Evolutionary conservation across 2,888 invertebrate species (phyloP), one percentile per base, ranked within the genome.

Genomic region (Epinotia bilunana): DNA sequence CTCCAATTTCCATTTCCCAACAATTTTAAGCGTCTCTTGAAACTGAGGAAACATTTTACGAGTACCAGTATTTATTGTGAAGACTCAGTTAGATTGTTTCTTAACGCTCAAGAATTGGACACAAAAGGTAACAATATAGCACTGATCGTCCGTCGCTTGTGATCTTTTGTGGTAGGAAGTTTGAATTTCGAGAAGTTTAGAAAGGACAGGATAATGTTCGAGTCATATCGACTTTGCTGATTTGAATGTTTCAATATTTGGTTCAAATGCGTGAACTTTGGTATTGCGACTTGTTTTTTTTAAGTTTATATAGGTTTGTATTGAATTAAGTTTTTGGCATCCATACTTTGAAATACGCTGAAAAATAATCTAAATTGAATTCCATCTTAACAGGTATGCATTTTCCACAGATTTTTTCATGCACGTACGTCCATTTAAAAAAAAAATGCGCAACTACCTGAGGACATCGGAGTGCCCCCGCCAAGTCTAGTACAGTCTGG

Each of bases 191-290:
- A 39, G 63, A 73, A 73, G 61, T 73, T 73, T 55, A n/a, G 2
- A 4, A 49, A 65, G 16, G n/a, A 16, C 16, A 12, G 58, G 64
- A 64, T 65, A 64, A 65, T 72, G 72, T 58, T 65, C 33, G 43
- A 53, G 57, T 49, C 64, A 18, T 72, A 72, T 65, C 49, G 57
- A 46, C 46, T 65, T 72, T 58, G 53, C 49, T 43, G 33, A 72
- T 65, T 72, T 72, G 49, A 72, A 72, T 58, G 58, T 49, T 68
- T 72, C 58, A 65, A 60, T 72, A 72, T 64, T 72, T 64, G 72
- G 65, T 64, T 16, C 5, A 28, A 28, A 28, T 28, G 23, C 23
- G 23, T 28, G 23, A 28, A 28, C 23, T 28, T 28, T 28, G 23
- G 23, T 28, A 28, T 28, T 3, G 3, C 0, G 23, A 28, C 2